phyloP scores from a whole-genome alignment of 2,113 vertebrate species.

The Protomyctophum bolini region DNA sequence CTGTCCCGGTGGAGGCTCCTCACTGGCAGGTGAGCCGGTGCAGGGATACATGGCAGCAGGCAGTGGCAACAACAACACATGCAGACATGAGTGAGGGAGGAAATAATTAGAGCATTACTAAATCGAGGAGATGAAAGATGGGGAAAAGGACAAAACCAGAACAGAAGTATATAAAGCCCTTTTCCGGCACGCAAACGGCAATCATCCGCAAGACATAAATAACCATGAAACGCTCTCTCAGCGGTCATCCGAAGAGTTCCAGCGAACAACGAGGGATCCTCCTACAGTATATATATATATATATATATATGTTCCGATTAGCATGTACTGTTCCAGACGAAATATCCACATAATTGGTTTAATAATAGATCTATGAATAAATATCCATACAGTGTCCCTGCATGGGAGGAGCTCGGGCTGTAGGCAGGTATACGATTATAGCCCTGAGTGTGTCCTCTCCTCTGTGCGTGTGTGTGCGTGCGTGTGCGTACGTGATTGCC shows the following conservation, averaged over 20 bases:
- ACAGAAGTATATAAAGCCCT: background rate
- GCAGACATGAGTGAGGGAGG: no score
- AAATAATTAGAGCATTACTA: no score
- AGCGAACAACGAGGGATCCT: constrained; percentile 24
- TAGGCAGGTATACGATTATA: constrained; percentile 37
- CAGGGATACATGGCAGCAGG: background rate
- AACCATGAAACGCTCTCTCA: constrained; percentile 10
- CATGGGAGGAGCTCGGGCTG: constrained; percentile 28
- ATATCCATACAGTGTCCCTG: constrained; percentile 24
- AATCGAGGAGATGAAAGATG: no score
- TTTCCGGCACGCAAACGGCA: background rate
- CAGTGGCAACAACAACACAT: background rate
- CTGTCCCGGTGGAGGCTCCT: no score
- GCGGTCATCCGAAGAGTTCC: constrained; percentile 12
- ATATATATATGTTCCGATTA: constrained; percentile 12
- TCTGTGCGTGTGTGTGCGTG: background rate
- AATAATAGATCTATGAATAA: constrained; percentile 44
- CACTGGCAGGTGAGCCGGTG: no score
- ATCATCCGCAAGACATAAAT: background rate
- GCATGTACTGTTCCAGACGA: constrained; percentile 34
- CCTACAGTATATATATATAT: no score
- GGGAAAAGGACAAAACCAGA: background rate
- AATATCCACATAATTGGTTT: constrained; percentile 56
- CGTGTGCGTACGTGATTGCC: constrained; percentile 3
- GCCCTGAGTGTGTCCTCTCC: constrained; percentile 11